A percentile compares a stretch with the other conserved stretches of the same genome.
Conservation (phyloP, 2,113 vertebrate species). For the Tetrax tetrax region DNA sequence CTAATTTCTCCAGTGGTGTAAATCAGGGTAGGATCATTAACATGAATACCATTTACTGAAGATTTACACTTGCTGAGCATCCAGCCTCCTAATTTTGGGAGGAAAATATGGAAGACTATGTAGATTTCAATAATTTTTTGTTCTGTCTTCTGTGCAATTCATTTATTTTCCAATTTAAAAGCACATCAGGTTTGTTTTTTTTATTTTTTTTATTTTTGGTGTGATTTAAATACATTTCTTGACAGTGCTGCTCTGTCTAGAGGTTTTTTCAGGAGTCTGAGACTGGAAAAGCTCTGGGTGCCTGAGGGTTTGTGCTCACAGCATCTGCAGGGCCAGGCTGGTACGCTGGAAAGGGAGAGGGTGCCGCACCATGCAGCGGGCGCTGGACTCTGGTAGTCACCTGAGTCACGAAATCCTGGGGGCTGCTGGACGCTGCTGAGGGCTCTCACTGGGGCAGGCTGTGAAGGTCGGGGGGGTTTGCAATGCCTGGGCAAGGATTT, state of each 20-base stretch:
- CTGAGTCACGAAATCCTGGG: rapidly evolving
- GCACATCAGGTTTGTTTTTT: background rate
- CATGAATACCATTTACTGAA: background rate
- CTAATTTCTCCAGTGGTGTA: background rate
- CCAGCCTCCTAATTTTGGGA: background rate
- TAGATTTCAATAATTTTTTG: constrained; percentile 11
- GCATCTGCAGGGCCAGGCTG: background rate
- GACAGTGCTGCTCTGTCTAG: background rate
- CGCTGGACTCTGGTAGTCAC: rapidly evolving
- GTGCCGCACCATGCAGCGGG: rapidly evolving
- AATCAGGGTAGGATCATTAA: constrained; percentile 13
- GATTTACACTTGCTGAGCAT: constrained; percentile 32
- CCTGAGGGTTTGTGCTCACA: background rate
- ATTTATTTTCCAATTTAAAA: constrained; percentile 31
- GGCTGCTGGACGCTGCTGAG: background rate
- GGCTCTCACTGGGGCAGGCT: background rate
- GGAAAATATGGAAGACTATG: background rate
- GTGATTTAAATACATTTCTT: constrained; percentile 16
- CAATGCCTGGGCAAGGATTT: background rate
- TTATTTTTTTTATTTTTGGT: background rate
- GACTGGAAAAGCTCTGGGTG: background rate
- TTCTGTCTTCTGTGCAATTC: background rate
- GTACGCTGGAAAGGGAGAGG: background rate
- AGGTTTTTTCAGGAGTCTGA: background rate
- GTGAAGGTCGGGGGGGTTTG: rapidly evolving